Conservation (phyloP, 2,113 vertebrate species). For the Poeciliopsis retropinna region DNA sequence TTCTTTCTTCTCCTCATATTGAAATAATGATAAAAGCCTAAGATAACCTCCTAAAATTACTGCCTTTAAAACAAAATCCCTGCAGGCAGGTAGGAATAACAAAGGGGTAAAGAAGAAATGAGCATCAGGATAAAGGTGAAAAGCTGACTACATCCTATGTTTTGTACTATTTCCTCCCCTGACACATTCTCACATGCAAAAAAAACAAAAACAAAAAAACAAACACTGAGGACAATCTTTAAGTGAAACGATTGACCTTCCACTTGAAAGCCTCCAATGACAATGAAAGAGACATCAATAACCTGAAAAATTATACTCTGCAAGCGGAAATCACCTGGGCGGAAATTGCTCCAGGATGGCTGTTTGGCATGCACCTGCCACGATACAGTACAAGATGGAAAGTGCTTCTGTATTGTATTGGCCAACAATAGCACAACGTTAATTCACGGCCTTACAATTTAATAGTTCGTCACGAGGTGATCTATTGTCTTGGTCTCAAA, state of each 20-base stretch:
- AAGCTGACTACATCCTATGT: slow-evolving; percentile 52
- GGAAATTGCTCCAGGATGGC: slow-evolving; percentile 62
- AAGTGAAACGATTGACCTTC: slow-evolving; percentile 59
- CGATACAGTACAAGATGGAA: slow-evolving; percentile 62
- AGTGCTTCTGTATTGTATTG: slow-evolving; percentile 69
- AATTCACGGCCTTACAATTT: slow-evolving; percentile 67
- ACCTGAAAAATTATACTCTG: slow-evolving; percentile 73
- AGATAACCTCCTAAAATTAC: slow-evolving; percentile 23
- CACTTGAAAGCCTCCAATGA: slow-evolving; percentile 64
- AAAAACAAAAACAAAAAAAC: not conserved
- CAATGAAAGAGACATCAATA: slow-evolving; percentile 73
- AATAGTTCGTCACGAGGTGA: slow-evolving; percentile 46
- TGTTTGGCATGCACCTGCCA: slow-evolving; percentile 57
- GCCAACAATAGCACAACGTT: slow-evolving; percentile 71
- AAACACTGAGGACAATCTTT: slow-evolving; percentile 49
- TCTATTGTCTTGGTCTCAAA: slow-evolving; percentile 64
- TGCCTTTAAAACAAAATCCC: slow-evolving; percentile 41
- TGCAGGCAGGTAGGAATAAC: slow-evolving; percentile 56
- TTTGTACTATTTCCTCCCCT: slow-evolving; percentile 55
- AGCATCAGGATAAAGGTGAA: slow-evolving; percentile 57
- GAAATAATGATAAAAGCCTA: not conserved
- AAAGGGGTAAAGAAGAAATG: slow-evolving; percentile 51
- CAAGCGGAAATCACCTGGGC: slow-evolving; percentile 70
- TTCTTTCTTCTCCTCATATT: not conserved
- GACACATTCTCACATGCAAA: slow-evolving; percentile 41